Percentiles rank a stretch among this genome's conserved stretches.
phyloP scores from a whole-genome alignment of 1,140 invertebrate genomes.

The Caenorhabditis briggsae region DNA sequence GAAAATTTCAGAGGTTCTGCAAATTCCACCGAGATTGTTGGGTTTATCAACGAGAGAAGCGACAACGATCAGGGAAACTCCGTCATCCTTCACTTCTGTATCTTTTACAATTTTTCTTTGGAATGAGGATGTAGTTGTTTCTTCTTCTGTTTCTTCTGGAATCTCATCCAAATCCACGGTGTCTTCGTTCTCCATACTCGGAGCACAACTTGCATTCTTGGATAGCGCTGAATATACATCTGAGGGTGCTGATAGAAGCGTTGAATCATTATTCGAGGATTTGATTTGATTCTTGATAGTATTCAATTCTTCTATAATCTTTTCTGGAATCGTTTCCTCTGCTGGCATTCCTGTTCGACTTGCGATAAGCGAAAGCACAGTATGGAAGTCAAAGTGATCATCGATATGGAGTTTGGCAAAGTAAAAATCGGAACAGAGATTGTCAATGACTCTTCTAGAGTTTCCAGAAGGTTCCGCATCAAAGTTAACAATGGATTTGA shows the following conservation, averaged over 20 bases:
- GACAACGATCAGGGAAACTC: slow-evolving; percentile 83
- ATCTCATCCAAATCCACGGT: slow-evolving; percentile 39
- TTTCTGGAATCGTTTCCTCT: slow-evolving; percentile 69
- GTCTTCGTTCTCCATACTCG: slow-evolving; percentile 76
- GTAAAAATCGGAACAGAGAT: slow-evolving; percentile 82
- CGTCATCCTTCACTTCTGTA: slow-evolving; percentile 54
- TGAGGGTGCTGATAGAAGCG: slow-evolving; percentile 65
- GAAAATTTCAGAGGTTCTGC: slow-evolving; percentile 92
- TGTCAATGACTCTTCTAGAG: slow-evolving; percentile 80
- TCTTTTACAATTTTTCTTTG: slow-evolving; percentile 57
- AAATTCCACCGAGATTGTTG: slow-evolving; percentile 89
- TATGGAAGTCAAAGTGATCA: slow-evolving; percentile 81
- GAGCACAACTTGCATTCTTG: slow-evolving; percentile 81
- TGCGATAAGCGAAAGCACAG: slow-evolving; percentile 73
- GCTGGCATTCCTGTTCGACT: slow-evolving; percentile 64
- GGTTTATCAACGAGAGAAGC: slow-evolving; percentile 88
- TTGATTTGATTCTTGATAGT: slow-evolving; percentile 7
- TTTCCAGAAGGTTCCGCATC: slow-evolving; percentile 78
- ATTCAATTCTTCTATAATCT: slow-evolving; percentile 60
- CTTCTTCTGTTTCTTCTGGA: slow-evolving; percentile 69
- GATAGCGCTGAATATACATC: slow-evolving; percentile 81
- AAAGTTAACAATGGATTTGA: slow-evolving; percentile 79
- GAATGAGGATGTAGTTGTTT: slow-evolving; percentile 65
- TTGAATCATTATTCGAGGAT: background rate
- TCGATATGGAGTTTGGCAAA: slow-evolving; percentile 81